Percentiles rank a stretch among this genome's conserved stretches.
phyloP scores from a whole-genome alignment of 1,140 invertebrate species.

The Calephelis nemesis region DNA sequence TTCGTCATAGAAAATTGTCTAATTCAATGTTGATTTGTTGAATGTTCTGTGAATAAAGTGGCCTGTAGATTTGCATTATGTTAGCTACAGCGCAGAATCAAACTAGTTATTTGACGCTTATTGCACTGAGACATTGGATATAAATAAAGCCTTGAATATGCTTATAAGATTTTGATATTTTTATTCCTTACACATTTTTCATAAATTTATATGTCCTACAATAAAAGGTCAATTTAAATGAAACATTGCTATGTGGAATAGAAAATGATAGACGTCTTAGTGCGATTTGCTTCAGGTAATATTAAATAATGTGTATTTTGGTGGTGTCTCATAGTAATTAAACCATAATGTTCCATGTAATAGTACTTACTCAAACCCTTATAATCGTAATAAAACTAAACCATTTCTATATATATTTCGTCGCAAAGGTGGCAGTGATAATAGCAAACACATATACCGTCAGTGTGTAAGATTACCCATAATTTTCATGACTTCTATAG shows the following conservation, averaged over 20 bases:
- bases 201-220: not conserved
- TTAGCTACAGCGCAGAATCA: conserved; percentile 39
- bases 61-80: conserved; percentile 23
- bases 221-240: not conserved
- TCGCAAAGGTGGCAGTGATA: conserved; percentile 65
- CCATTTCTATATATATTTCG: conserved; percentile 69
- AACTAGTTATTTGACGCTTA: conserved; percentile 37
- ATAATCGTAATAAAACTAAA: conserved; percentile 64
- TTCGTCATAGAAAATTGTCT: conserved; percentile 11
- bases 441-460: not conserved
- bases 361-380: conserved; percentile 75
- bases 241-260: not conserved
- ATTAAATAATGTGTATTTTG: conserved; percentile 51
- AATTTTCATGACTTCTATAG: not conserved
- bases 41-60: conserved; percentile 7
- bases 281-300: conserved; percentile 48
- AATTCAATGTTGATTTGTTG: not conserved
- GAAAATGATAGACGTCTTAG: conserved; percentile 26
- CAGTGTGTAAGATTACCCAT: not conserved
- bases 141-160: not conserved
- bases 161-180: not conserved
- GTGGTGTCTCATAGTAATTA: conserved; percentile 50
- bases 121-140: conserved; percentile 33
- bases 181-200: not conserved
- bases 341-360: conserved; percentile 66